These are phyloP conservation scores for Himalopsyche japonica DNA, from an alignment of 2,888 invertebrate genomes.

Conservation along the genomic window DNA sequence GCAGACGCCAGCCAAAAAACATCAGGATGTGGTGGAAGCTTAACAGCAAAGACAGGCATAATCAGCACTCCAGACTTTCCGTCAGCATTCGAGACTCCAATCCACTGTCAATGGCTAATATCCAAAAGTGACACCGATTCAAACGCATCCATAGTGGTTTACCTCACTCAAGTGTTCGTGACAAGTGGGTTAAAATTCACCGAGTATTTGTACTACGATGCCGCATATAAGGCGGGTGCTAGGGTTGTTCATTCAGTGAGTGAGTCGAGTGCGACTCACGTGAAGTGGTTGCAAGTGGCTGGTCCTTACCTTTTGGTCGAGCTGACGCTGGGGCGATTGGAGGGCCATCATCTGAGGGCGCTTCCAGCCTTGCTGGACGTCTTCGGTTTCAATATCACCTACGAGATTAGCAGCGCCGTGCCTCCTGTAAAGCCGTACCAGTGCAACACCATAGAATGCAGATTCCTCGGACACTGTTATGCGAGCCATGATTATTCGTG, in stretches of 20 bases:
- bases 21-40: conserved; percentile 67
- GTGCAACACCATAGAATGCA: conserved; percentile 81
- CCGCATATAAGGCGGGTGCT: conserved; percentile 68
- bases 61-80: conserved; percentile 88
- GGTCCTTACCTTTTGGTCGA: conserved; percentile 80
- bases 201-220: conserved; percentile 76
- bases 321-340: conserved; percentile 70
- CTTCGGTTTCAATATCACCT: conserved; percentile 91
- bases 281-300: conserved; percentile 63
- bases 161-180: conserved; percentile 86
- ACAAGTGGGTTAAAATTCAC: conserved; percentile 76
- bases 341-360: conserved; percentile 83
- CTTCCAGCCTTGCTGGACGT: conserved; percentile 80
- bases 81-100: conserved; percentile 76
- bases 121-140: conserved; percentile 66
- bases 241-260: conserved; percentile 69
- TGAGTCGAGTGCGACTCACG: conserved; percentile 73
- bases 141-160: conserved; percentile 79
- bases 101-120: conserved; percentile 86
- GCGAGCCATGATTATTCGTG: conserved; percentile 72
- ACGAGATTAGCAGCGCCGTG: conserved; percentile 67
- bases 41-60: conserved; percentile 68
- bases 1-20: conserved; percentile 46
- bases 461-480: conserved; percentile 84
- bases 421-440: conserved; percentile 59